These are phyloP conservation scores for Chitala chitala DNA, from an alignment of 2,113 vertebrate genomes.

Conservation along the genomic window DNA sequence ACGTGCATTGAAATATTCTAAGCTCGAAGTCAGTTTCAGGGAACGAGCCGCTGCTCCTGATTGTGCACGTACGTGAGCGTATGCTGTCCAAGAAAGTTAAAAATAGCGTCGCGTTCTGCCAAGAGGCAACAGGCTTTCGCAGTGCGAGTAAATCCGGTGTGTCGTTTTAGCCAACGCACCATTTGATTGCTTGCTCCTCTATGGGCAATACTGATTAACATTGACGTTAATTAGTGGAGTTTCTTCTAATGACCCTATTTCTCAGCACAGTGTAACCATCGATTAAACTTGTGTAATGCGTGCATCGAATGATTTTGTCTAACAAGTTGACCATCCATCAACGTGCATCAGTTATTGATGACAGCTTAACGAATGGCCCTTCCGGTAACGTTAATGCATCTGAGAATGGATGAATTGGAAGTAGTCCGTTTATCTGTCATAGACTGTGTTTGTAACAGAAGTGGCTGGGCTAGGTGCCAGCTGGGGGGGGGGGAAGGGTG, in stretches of 20 bases:
- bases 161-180: constrained; percentile 21
- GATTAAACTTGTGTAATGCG: constrained; percentile 48
- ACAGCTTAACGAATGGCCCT: constrained; percentile 49
- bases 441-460: background rate
- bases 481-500: background rate
- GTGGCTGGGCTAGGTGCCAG: background rate
- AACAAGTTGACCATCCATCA: constrained; percentile 56
- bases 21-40: constrained; percentile 54
- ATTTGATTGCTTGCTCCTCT: constrained; percentile 21
- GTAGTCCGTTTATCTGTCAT: constrained; percentile 11
- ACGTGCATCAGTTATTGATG: constrained; percentile 45
- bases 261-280: constrained; percentile 51
- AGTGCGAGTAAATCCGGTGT: background rate
- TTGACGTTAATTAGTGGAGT: constrained; percentile 50
- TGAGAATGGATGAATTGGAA: constrained; percentile 1
- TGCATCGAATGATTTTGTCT: constrained; percentile 44
- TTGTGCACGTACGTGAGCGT: constrained; percentile 24
- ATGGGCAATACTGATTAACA: constrained; percentile 38
- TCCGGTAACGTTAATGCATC: constrained; percentile 47
- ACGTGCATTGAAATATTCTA: constrained; percentile 51
- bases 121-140: constrained; percentile 10
- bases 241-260: constrained; percentile 38
- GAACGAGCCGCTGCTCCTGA: constrained; percentile 38
- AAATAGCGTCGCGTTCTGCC: background rate
- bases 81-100: background rate